phyloP scores from a whole-genome alignment of 2,113 vertebrate genomes.

The Loxodonta africana region DNA sequence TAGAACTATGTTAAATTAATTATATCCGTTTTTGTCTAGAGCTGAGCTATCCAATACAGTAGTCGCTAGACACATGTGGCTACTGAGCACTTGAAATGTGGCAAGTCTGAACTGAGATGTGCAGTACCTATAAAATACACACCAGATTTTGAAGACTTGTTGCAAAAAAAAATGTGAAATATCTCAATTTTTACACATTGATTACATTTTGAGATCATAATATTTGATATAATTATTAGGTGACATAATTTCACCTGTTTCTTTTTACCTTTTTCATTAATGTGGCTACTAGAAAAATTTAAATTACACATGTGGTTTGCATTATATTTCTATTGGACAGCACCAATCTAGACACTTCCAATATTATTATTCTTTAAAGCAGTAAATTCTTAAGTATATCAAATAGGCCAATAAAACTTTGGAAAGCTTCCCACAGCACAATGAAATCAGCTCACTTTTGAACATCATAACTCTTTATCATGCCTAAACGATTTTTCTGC shows the following conservation, averaged over 20 bases:
- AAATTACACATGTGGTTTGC: neutral
- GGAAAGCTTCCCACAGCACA: neutral
- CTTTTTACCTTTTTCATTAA: neutral
- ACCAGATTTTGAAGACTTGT: slow-evolving; percentile 14
- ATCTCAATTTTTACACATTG: neutral
- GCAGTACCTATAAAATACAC: neutral
- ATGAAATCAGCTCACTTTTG: neutral
- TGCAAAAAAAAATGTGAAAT: slow-evolving; percentile 40
- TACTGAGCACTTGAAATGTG: neutral
- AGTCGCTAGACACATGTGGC: neutral
- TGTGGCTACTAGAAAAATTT: slow-evolving; percentile 21
- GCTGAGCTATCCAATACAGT: neutral
- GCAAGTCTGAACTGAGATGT: neutral
- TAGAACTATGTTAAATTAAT: slow-evolving; percentile 18
- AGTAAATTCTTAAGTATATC: slow-evolving; percentile 25
- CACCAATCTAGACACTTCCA: neutral
- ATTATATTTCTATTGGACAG: neutral
- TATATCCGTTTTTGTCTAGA: neutral
- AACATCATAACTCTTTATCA: slow-evolving; percentile 71
- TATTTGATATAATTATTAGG: neutral
- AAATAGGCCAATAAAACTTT: neutral
- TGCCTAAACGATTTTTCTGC: neutral
- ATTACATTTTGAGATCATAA: neutral
- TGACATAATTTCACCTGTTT: slow-evolving; percentile 41
- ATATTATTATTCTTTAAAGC: slow-evolving; percentile 33